Base-by-base conservation (phyloP, 1,140 invertebrate species). In the Drosophila subpulchrella region DNA sequence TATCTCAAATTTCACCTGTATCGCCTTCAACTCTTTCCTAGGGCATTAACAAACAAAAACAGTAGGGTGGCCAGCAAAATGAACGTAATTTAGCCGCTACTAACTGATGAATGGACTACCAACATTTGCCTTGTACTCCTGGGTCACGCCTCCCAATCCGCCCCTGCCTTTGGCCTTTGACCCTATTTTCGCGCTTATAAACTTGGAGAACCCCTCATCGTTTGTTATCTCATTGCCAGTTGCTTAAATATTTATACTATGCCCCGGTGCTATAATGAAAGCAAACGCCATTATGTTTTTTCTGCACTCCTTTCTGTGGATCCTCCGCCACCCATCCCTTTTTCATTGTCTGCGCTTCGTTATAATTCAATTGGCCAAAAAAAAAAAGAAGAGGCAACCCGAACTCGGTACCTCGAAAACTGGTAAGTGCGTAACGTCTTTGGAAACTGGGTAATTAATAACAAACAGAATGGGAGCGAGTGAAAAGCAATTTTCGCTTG, bases 281-380 rank as follows among this genome's bases (percentile, higher is more conserved):
- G 76, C 83, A 88, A 88, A 88, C 76, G 84, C 84, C 83, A 89
- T 88, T 88, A 88, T 75, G 72, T 47, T 78, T 57, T 39, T 38
- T 12, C 24, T 34, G 32, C 10, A 27, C n/a, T 48, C 46, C 54
- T 58, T 36, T 50, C 36, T 24, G 24, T n/a, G 62, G 15, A 20
- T 8, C 4, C 30, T 46, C 62, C 53, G 13, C 58, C 27, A 11
- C 4, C 24, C 51, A 55, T 46, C 13, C 62, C 27, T 39, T 47
- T 27, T 48, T 60, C 79, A 83, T 77, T 88, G 83, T 89, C 67
- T 86, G 59, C 58, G 63, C 71, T 61, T 50, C 58, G 67, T 68
- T 77, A 89, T 88, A 89, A 88, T 88, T 89, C 84, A 88, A 88
- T 88, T 89, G 79, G 75, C 67, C 84, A 66, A 88, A 88, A 86